A percentile compares a stretch with the other conserved stretches of the same genome.
These are phyloP conservation scores for Pseudomyrmex gracilis DNA, from an alignment of 1,140 invertebrate genomes.

Conservation along the genomic window DNA sequence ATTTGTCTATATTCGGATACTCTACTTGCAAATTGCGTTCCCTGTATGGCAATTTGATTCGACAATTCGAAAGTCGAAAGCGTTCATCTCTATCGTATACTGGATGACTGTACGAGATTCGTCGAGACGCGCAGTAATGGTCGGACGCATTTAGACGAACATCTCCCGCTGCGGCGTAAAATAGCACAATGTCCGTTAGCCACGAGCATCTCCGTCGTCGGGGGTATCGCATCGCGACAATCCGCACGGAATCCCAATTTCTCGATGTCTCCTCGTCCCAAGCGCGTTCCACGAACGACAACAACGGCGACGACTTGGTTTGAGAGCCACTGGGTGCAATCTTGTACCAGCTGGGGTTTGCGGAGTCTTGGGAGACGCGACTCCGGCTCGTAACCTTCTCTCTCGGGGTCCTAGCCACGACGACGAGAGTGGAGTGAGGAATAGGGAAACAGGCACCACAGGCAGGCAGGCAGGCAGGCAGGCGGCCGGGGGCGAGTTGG, in stretches of 20 bases:
- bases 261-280: constrained; percentile 28
- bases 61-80: constrained; percentile 17
- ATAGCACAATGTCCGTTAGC: constrained; percentile 30
- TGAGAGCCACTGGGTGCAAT: constrained; percentile 83
- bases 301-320: constrained; percentile 2
- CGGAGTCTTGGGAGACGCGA: constrained; percentile 79
- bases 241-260: constrained; percentile 34
- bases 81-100: neutral
- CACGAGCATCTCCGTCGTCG: constrained; percentile 23
- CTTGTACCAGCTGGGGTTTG: constrained; percentile 84
- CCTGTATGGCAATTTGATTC: too few species aligned
- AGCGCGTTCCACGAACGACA: constrained; percentile 15
- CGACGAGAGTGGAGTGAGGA: constrained; percentile 77
- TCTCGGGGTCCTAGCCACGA: constrained; percentile 70
- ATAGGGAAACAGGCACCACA: constrained; percentile 79
- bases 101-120: neutral
- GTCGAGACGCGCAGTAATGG: constrained; percentile 6
- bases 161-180: constrained; percentile 29
- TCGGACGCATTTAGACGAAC: constrained; percentile 40
- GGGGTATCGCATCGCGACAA: constrained; percentile 25
- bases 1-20: neutral
- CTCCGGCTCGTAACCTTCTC: constrained; percentile 80
- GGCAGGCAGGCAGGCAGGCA: constrained; percentile 44
- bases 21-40: neutral
- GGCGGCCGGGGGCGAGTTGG: constrained; percentile 42